A percentile compares a stretch with the other conserved stretches of the same genome.
Conservation (phyloP, 2,888 invertebrate species). For the Lochmaea crataegi region DNA sequence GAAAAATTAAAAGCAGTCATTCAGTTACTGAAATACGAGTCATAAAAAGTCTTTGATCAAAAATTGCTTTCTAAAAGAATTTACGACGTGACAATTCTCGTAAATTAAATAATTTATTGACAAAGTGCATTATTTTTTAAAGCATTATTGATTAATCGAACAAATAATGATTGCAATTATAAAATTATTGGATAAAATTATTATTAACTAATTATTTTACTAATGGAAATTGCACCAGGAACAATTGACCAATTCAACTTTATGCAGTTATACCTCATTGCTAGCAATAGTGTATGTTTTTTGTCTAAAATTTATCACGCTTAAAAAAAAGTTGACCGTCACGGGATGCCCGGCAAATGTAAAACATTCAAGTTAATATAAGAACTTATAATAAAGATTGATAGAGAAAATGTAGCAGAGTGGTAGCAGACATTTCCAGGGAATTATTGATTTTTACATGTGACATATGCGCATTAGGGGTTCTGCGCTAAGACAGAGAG, state of each 20-base stretch:
- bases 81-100: not conserved
- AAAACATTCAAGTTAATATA: no score
- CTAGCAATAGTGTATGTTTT: not conserved
- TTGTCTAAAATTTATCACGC: not conserved
- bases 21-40: no score
- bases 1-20: no score
- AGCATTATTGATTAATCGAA: not conserved
- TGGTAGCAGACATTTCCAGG: no score
- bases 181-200: not conserved
- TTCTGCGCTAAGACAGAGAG: no score
- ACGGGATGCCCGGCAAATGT: no score
- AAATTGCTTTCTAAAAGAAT: not conserved
- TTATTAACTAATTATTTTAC: not conserved
- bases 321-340: no score
- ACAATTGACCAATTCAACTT: not conserved
- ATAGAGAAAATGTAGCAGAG: no score
- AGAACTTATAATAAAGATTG: no score
- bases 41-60: no score
- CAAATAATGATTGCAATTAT: not conserved
- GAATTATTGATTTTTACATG: no score
- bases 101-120: not conserved
- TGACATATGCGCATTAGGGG: no score
- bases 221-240: not conserved
- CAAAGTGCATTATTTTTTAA: not conserved
- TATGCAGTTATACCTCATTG: not conserved